These are phyloP conservation scores for Odontomachus brunneus DNA, from an alignment of 1,140 invertebrate genomes.

Conservation along the genomic window DNA sequence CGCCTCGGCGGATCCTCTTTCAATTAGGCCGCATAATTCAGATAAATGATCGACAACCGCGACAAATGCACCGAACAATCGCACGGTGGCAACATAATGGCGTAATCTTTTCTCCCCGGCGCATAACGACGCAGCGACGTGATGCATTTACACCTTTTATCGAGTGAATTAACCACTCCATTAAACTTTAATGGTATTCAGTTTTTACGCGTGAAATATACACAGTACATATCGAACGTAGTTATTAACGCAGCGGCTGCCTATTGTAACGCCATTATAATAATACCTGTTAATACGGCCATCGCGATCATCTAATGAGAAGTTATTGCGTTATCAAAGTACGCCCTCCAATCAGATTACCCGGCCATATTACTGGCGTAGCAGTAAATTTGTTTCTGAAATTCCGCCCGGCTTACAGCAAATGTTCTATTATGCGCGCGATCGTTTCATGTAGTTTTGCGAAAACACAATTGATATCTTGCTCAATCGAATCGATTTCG, in stretches of 20 bases:
- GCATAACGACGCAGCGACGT: conserved; percentile 54
- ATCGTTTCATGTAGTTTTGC: conserved; percentile 14
- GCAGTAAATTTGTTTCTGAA: conserved; percentile 59
- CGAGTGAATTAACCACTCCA: conserved; percentile 69
- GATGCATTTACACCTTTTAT: conserved; percentile 70
- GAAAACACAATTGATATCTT: too few species aligned
- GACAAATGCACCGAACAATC: conserved; percentile 29
- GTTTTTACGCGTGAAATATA: conserved; percentile 72
- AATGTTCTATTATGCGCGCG: conserved; percentile 37
- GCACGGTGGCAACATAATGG: not conserved
- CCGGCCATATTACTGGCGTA: conserved; percentile 51
- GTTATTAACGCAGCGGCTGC: conserved; percentile 69
- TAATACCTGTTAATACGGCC: conserved; percentile 72
- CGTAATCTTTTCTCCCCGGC: conserved; percentile 38
- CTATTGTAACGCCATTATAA: conserved; percentile 74
- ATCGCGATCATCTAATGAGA: conserved; percentile 72
- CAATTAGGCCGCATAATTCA: not conserved
- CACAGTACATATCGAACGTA: conserved; percentile 59
- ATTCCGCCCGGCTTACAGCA: conserved; percentile 41
- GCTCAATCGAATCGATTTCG: too few species aligned
- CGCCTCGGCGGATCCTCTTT: not conserved
- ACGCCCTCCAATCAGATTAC: conserved; percentile 68
- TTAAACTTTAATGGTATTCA: conserved; percentile 75
- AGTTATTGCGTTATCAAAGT: conserved; percentile 73
- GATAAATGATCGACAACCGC: not conserved